Base-by-base conservation (phyloP, 1,140 invertebrate genomes). In the Lasaia peninsularis region DNA sequence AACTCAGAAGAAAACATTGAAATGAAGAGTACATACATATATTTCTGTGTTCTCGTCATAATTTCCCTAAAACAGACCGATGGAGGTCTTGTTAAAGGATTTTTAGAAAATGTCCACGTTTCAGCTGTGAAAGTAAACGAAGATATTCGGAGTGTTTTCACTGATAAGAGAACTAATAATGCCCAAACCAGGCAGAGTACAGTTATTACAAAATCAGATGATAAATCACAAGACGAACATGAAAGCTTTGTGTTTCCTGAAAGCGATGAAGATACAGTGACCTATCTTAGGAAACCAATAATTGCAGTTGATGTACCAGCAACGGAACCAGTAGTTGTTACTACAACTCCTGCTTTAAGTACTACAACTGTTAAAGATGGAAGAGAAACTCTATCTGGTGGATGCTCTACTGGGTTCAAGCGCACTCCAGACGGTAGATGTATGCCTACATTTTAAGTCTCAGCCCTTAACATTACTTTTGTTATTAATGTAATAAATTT, bases 351-450 rank as follows among this genome's bases (percentile, higher is more conserved):
- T 16, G 53, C 34, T 16, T 7, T 16, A 10, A 51, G 24, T 34
- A 58, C 59, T 20, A 53, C 53, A 35, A 62, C 56, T 12, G 44
- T 37, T 12, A 69, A 75, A 49, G 67, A 70, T 20, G 76, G 74
- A 32, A 71, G 66, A 60, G 78, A 75, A 60, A 78, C 73, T 31
- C 78, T 85, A 34, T 20, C 52, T 20, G 79, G 66, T 24, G 72
- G 63, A 21, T 85, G 81, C 57, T 49, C 67, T 14, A 21, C 71
- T 24, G 78, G 79, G 14, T 81, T 62, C 51, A 53, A 58, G 54
- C 59, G 64, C 12, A 81, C 78, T 3, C 21, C 60, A 18, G 80
- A 81, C 62, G 79, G 79, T 34, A 79, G 79, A 69, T 84, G 79
- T 55, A 80, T 68, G 58, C 65, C 67, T 55, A 68, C 67, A 12